Base-by-base conservation (phyloP, 2,888 invertebrate genomes). In the Brassicogethes aeneus region DNA sequence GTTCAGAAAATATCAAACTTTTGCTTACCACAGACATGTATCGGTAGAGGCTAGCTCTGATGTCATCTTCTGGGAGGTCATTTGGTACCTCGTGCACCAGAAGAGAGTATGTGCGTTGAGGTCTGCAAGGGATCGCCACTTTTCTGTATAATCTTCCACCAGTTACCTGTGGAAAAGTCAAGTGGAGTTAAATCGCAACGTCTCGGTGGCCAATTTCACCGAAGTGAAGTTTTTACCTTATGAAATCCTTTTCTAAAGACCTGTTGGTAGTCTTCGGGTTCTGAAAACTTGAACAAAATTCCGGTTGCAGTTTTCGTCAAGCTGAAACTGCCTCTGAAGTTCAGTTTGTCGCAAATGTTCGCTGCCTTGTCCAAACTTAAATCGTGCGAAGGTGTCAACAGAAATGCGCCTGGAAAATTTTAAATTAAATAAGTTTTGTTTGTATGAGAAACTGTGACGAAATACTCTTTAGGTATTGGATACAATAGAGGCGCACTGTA, bases 241-340 rank as follows among this genome's bases (percentile, higher is more conserved):
- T 88, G 87, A 70, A 89, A 89, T 16, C 87, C 88, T 65, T 88
- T 88, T 70, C 86, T 82, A 73, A 81, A 87, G 50, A 88, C 86
- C 64, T 84, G 81, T 68, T 86, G 85, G 68, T 84, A 89, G 65
- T 89, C 89, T 53, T 88, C 88, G 50, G 86, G 84, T 67, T 82
- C 83, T 54, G 86, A 86, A 70, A 89, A 89, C 70, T 87, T 88
- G 73, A 89, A 89, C 48, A 89, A 76, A 59, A 89, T 88, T 42
- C 89, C 89, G 34, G 88, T 89, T 37, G 89, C 88, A 1, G 89
- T 89, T 73, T 87, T 88, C 48, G 88, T 88, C 55, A 89, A 73
- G 53, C 85, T 85, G 71, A 88, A 89, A 59, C 86, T 85, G 39
- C 87, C 87, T 57, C 85, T 82, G 70, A 89, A 87, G 70, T 83